Percentiles rank a stretch among this genome's conserved stretches.
Conservation (phyloP, 2,888 invertebrate genomes). For the Syritta pipiens region DNA sequence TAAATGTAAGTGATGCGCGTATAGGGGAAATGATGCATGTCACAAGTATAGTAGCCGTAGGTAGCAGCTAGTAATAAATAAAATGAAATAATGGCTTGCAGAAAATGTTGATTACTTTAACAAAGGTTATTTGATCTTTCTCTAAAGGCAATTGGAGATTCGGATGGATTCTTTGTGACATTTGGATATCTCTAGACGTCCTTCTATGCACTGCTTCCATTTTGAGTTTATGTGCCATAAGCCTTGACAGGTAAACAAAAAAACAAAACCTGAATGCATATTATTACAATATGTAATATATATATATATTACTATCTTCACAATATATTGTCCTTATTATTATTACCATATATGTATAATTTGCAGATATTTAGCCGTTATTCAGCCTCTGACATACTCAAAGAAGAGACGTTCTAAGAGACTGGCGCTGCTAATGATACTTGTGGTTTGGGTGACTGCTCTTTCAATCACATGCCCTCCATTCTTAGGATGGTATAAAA, state of each 20-base stretch:
- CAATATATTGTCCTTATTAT: too few species aligned
- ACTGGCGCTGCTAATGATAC: constrained; percentile 92
- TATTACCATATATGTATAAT: too few species aligned
- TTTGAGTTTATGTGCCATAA: constrained; percentile 95
- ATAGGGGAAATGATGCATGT: too few species aligned
- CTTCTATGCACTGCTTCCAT: constrained; percentile 97
- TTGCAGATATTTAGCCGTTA: constrained; percentile 92
- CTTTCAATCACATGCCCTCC: constrained; percentile 96
- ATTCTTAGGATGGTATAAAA: constrained; percentile 89
- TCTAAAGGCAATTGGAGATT: constrained; percentile 92
- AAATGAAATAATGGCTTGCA: too few species aligned
- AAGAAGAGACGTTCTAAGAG: constrained; percentile 91
- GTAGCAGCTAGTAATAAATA: too few species aligned
- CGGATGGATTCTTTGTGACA: constrained; percentile 92
- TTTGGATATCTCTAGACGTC: constrained; percentile 96
- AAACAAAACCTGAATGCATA: not conserved
- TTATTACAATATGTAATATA: too few species aligned
- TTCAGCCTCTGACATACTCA: constrained; percentile 95
- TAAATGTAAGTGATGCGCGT: too few species aligned
- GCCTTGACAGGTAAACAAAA: constrained; percentile 85
- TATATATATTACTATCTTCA: too few species aligned
- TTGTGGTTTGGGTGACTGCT: constrained; percentile 94
- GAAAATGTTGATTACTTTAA: too few species aligned
- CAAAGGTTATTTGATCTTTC: too few species aligned
- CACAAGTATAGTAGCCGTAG: too few species aligned